These are phyloP conservation scores for Dendrophyllia cribrosa DNA, from an alignment of 64 coral and sea anemone species.

Conservation along the genomic window DNA sequence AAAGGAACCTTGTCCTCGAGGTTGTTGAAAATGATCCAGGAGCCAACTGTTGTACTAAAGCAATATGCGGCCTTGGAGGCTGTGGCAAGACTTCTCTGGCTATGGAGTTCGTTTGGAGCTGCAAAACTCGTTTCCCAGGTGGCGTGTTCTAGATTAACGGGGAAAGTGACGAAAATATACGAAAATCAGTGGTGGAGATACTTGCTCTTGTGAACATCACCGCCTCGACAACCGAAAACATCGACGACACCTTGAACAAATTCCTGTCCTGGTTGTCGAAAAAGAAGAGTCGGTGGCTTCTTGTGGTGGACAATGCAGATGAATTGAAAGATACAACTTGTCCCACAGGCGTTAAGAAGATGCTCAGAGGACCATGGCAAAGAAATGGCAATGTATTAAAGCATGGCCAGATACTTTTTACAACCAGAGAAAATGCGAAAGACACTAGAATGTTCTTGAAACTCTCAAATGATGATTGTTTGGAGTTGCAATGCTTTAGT, in stretches of 20 bases:
- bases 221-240: no score
- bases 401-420: conserved; percentile 47
- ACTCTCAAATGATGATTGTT: background rate
- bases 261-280: no score
- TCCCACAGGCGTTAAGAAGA: conserved; percentile 6
- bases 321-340: conserved; percentile 1
- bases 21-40: background rate
- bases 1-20: no score
- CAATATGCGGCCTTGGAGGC: background rate
- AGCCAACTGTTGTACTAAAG: background rate
- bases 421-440: conserved; percentile 14
- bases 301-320: conserved; percentile 42
- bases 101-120: no score
- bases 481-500: conserved; percentile 25
- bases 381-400: background rate
- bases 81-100: background rate
- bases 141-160: background rate
- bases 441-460: background rate
- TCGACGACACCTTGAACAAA: no score
- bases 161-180: background rate
- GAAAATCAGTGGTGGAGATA: background rate
- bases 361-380: conserved; percentile 32
- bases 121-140: no score
- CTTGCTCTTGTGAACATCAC: background rate
- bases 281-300: no score